Evolutionary conservation across 2,888 invertebrate genomes (phyloP), one percentile per base, ranked within the genome.

Genomic region (Drosophila mettleri): DNA sequence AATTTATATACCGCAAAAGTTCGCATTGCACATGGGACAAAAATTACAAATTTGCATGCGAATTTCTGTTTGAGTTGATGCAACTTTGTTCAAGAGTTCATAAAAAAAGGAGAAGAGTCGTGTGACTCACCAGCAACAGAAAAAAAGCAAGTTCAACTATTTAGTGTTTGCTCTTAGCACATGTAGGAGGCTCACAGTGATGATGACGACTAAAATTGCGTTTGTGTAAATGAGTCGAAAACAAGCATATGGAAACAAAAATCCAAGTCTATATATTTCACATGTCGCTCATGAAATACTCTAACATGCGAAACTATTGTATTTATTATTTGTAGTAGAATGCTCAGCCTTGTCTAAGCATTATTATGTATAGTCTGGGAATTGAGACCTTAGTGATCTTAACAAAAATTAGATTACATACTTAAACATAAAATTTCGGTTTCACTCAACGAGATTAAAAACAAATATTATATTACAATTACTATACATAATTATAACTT

Each of bases 51-150:
- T 87, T 80, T 81, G 71, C 86, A 83, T 87, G 74, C 64, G 79
- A 85, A 81, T 87, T 68, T 84, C 76, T 76, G 76, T 86, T 87
- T 85, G 87, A 55, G 83, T 79, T 69, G 74, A 68, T 79, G 76
- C 68, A 87, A 75, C 62, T 78, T 82, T 74, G 49, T 33, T 65
- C 48, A 60, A 79, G 52, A 72, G 85, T 65, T 68, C 68, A 72
- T 71, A 71, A 22, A 49, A 49, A 48, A 8, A 31, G 14, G 4
- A 9, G 29, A 75, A 46, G n/a, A 63, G 29, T 60, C 58, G 51
- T 64, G 64, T 54, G 71, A 64, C 68, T 67, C 55, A 27, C 36
- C 64, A 49, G 76, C 55, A 36, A 34, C 62, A 51, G 75, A 79
- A 76, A 82, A 82, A 66, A 71, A 71, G 52, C 51, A 61, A 69